Percentiles rank a stretch among this genome's conserved stretches.
These are phyloP conservation scores for Adelges cooleyi DNA, from an alignment of 1,140 invertebrate species.

Conservation along the genomic window DNA sequence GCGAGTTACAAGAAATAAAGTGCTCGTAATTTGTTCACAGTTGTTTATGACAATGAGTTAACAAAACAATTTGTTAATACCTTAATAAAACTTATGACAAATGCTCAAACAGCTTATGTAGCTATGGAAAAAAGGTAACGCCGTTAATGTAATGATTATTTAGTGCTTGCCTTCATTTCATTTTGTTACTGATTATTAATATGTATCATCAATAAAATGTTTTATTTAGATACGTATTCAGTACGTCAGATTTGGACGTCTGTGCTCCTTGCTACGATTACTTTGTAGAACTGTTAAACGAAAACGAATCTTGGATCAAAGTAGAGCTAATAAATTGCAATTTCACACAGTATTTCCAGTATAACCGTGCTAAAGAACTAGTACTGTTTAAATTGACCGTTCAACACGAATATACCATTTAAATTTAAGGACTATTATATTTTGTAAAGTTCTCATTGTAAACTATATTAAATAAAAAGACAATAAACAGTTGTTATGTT, in stretches of 20 bases:
- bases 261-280: slow-evolving; percentile 74
- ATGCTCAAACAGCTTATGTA: slow-evolving; percentile 51
- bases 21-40: slow-evolving; percentile 49
- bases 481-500: too few relatives aligned
- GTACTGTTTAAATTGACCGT: slow-evolving; percentile 56
- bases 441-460: too few relatives aligned
- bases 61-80: slow-evolving; percentile 70
- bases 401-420: too few relatives aligned
- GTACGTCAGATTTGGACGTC: slow-evolving; percentile 61
- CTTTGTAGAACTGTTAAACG: slow-evolving; percentile 50
- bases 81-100: slow-evolving; percentile 53
- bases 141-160: background rate
- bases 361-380: slow-evolving; percentile 63
- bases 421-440: too few relatives aligned
- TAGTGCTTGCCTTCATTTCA: background rate
- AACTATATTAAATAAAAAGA: too few relatives aligned
- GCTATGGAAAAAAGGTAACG: slow-evolving; percentile 64
- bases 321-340: slow-evolving; percentile 53
- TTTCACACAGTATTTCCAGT: slow-evolving; percentile 71
- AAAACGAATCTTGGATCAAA: slow-evolving; percentile 43
- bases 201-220: background rate
- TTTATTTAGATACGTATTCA: slow-evolving; percentile 59
- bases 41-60: slow-evolving; percentile 74
- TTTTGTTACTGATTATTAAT: background rate
- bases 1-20: too few relatives aligned